Base-by-base conservation (phyloP, 2,888 invertebrate genomes). In the Philopedon plagiatum region DNA sequence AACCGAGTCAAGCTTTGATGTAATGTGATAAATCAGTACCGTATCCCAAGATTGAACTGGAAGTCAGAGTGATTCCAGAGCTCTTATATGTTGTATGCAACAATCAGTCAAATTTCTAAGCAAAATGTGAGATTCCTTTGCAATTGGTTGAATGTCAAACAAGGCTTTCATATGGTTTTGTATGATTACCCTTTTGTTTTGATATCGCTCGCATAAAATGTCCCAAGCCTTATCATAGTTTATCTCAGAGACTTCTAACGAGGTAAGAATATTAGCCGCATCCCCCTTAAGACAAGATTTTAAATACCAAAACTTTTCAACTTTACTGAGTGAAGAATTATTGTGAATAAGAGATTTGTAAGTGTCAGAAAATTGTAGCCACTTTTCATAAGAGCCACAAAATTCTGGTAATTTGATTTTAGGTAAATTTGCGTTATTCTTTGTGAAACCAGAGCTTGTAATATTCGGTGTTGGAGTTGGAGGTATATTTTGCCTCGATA, bases 161-260 rank as follows among this genome's bases (percentile, higher is more conserved):
- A n/a, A n/a, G 9, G 34, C 34, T 11, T 34, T 34, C 11, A 34
- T 9, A 13, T 21, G 11, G 2, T 4, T 21, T 46, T 54, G 54
- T 54, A 21, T 26, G 2, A 13, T 21, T 4, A 54, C n/a, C 23
- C 23, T 3, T 54, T 26, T n/a, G n/a, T n/a, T n/a, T n/a, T n/a
- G n/a, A n/a, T n/a, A n/a, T n/a, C n/a, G n/a, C n/a, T n/a, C n/a
- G 23, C 54, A 21, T n/a, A 54, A 26, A 23, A 54, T 23, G n/a
- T 54, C 26, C 54, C 37, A 34, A 15, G 58, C 58, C 13, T 7
- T 23, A n/a, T 58, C 37, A 15, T 58, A 58, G n/a, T 58, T 58
- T 1, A 4, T 7, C 5, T 58, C 34, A 9, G n/a, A 13, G 1
- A 34, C 37, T 15, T 34, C 37, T 18, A 34, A 58, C 9, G 58